Conservation (phyloP, 2,797 vertebrate genomes). For the Vipera latastei region DNA sequence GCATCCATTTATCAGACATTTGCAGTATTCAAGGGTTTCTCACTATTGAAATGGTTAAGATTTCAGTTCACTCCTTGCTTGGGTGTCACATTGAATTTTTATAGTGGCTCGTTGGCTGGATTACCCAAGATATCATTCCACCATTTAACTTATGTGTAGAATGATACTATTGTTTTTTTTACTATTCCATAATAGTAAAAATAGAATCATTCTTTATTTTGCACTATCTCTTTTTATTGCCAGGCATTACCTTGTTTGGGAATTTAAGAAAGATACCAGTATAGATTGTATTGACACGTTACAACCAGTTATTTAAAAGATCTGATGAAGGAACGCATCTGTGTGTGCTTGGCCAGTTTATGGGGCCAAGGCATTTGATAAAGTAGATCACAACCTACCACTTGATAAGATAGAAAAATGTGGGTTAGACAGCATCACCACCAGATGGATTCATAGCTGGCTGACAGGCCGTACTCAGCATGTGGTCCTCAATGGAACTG, state of each 20-base stretch:
- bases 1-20: not conserved
- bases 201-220: not conserved
- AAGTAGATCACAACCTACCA: too few species aligned
- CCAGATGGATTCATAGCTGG: too few species aligned
- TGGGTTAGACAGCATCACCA: too few species aligned
- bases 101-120: not conserved
- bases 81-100: not conserved
- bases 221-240: not conserved
- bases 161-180: not conserved
- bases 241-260: not conserved
- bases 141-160: not conserved
- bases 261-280: not conserved
- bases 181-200: not conserved
- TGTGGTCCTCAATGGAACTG: too few species aligned
- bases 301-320: not conserved
- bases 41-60: not conserved
- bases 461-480: too few species aligned
- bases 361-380: not conserved
- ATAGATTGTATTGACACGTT: not conserved
- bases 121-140: not conserved
- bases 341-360: not conserved
- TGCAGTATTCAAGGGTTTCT: not conserved
- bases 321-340: not conserved
- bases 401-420: too few species aligned
- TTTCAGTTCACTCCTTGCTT: not conserved